Evolutionary conservation across 2,797 vertebrate species (phyloP).

Genomic region (Lepus townsendii): DNA sequence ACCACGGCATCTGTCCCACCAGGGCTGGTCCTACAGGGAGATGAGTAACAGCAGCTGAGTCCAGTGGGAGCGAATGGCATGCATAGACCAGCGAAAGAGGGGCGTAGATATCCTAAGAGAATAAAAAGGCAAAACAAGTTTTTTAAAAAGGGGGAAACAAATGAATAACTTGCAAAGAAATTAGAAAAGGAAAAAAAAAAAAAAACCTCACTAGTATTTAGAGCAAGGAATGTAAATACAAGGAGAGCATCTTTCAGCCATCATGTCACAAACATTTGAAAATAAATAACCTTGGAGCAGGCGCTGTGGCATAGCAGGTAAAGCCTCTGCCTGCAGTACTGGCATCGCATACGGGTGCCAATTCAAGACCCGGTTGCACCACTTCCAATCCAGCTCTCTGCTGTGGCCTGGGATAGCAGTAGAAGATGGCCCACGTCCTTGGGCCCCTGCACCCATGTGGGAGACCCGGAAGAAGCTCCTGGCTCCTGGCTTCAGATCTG

Average conservation of each 20-base stretch:
- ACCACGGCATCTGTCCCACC: background rate
- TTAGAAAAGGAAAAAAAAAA: background rate
- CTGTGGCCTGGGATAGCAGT: too few relatives aligned
- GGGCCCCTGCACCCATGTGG: too few relatives aligned
- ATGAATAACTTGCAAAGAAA: background rate
- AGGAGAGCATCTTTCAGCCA: background rate
- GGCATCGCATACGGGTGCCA: too few relatives aligned
- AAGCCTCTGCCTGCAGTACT: too few relatives aligned
- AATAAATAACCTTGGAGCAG: background rate
- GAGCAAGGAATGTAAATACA: background rate
- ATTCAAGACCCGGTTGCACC: too few relatives aligned
- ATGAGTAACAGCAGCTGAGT: background rate
- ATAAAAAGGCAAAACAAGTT: background rate
- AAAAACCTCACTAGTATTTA: background rate
- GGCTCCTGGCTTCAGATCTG: too few relatives aligned
- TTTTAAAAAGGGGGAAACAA: background rate
- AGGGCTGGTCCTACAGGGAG: background rate
- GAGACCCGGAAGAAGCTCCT: too few relatives aligned
- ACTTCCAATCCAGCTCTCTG: too few relatives aligned
- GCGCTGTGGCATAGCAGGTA: too few relatives aligned
- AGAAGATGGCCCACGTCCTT: too few relatives aligned
- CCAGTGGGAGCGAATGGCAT: background rate
- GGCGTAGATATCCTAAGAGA: background rate
- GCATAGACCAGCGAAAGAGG: background rate
- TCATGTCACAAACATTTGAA: background rate